These are phyloP conservation scores for Threskiornis aethiopicus DNA, from an alignment of 2,797 vertebrate genomes.

Conservation along the genomic window DNA sequence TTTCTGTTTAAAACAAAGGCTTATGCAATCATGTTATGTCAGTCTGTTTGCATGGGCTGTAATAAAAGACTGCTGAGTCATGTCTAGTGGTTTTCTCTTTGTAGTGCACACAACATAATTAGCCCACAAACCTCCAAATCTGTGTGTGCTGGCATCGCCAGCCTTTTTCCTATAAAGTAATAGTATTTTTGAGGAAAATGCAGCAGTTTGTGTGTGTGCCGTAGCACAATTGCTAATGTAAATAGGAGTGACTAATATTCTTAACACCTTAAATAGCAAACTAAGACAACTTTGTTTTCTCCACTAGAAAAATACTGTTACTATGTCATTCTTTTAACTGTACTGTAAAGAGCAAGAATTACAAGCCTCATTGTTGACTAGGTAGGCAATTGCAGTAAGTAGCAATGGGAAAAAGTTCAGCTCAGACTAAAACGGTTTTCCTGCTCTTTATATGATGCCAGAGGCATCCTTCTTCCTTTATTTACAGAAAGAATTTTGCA, in stretches of 20 bases:
- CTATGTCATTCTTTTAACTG: not conserved
- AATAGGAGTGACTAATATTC: not conserved
- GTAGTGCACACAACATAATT: not conserved
- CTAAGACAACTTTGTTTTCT: not conserved
- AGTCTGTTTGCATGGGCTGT: not conserved
- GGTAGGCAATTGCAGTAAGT: not conserved
- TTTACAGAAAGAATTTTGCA: not conserved
- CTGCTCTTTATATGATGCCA: not conserved
- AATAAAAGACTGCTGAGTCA: not conserved
- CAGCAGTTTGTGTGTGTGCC: rapidly evolving
- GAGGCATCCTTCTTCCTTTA: not conserved
- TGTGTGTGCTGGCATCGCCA: rapidly evolving
- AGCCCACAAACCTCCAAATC: not conserved
- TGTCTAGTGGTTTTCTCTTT: not conserved
- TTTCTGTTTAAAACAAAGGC: not conserved
- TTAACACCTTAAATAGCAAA: not conserved
- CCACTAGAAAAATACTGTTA: not conserved
- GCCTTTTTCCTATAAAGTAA: not conserved
- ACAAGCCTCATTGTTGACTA: not conserved
- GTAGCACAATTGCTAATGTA: not conserved
- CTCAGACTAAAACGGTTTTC: not conserved
- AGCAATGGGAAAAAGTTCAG: not conserved
- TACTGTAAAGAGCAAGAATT: not conserved
- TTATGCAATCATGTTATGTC: not conserved
- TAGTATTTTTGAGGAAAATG: not conserved